Conservation (phyloP, 2,113 vertebrate genomes). For the Rhinoptilus africanus region DNA sequence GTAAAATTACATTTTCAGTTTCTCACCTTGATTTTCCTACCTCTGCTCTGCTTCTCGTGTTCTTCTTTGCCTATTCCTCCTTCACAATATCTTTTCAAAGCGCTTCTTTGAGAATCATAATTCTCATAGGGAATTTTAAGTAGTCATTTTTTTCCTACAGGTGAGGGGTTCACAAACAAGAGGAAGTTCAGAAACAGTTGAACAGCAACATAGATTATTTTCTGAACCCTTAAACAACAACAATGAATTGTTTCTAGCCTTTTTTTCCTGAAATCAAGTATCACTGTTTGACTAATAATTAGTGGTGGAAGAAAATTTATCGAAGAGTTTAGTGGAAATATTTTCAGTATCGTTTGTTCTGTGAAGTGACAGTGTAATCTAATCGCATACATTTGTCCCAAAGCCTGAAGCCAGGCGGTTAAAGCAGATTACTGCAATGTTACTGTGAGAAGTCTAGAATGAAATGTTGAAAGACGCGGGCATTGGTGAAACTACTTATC, state of each 20-base stretch:
- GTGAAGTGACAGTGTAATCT: background rate
- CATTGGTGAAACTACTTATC: constrained; percentile 56
- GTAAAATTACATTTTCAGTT: constrained; percentile 12
- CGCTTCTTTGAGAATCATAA: constrained; percentile 28
- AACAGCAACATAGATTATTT: background rate
- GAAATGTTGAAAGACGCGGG: constrained; percentile 66
- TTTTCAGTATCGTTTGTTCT: background rate
- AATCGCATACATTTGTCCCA: constrained; percentile 18
- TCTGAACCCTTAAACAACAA: constrained; percentile 16
- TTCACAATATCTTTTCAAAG: constrained; percentile 23
- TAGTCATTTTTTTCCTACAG: constrained; percentile 11
- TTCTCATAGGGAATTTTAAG: constrained; percentile 35
- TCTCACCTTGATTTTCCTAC: constrained; percentile 30
- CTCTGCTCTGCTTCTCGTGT: constrained; percentile 49
- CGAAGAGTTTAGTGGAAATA: constrained; percentile 13
- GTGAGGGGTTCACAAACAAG: background rate
- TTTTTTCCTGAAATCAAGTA: constrained; percentile 7
- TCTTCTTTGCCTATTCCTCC: constrained; percentile 42
- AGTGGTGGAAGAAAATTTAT: background rate
- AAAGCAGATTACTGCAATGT: constrained; percentile 52
- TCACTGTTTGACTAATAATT: constrained; percentile 2
- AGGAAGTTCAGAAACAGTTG: constrained; percentile 13
- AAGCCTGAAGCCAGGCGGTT: constrained; percentile 64
- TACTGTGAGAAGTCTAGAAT: constrained; percentile 56
- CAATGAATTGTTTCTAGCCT: background rate